phyloP scores from a whole-genome alignment of 2,888 invertebrate genomes.

The Acanthacorydalis orientalis region DNA sequence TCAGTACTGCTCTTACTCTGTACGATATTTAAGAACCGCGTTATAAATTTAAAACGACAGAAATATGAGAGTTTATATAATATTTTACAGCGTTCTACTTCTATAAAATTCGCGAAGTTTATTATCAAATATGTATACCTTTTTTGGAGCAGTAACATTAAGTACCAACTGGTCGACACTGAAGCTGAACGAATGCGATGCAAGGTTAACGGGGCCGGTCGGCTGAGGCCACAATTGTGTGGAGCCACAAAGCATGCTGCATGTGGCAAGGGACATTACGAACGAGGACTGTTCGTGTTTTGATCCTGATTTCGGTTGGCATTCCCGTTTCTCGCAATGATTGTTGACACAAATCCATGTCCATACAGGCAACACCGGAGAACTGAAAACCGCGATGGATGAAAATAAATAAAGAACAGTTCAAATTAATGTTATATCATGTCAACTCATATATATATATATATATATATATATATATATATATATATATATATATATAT shows the following conservation, averaged over 20 bases:
- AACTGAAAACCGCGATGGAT: too few relatives aligned
- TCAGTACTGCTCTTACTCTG: too few relatives aligned
- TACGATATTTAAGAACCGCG: too few relatives aligned
- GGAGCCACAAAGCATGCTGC: constrained; percentile 62
- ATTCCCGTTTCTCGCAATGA: constrained; percentile 50
- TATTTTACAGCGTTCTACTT: too few relatives aligned
- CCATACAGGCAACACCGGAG: constrained; percentile 31
- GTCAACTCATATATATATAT: background rate
- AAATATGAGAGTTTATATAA: too few relatives aligned
- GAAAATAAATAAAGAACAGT: too few relatives aligned
- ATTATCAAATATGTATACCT: constrained; percentile 17
- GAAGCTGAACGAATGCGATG: constrained; percentile 43
- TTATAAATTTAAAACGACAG: too few relatives aligned
- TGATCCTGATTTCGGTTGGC: constrained; percentile 26
- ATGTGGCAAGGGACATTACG: constrained; percentile 49
- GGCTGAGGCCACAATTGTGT: constrained; percentile 68
- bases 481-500: constrained; percentile 5
- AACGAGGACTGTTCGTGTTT: constrained; percentile 20
- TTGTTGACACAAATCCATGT: constrained; percentile 57
- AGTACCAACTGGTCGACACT: constrained; percentile 29
- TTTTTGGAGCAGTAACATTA: constrained; percentile 25
- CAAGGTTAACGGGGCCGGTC: constrained; percentile 49
- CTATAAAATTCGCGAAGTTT: background rate
- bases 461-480: constrained; percentile 4
- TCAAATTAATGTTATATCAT: too few relatives aligned